phyloP scores from a whole-genome alignment of 2,113 vertebrate genomes.

The Ciconia boyciana region DNA sequence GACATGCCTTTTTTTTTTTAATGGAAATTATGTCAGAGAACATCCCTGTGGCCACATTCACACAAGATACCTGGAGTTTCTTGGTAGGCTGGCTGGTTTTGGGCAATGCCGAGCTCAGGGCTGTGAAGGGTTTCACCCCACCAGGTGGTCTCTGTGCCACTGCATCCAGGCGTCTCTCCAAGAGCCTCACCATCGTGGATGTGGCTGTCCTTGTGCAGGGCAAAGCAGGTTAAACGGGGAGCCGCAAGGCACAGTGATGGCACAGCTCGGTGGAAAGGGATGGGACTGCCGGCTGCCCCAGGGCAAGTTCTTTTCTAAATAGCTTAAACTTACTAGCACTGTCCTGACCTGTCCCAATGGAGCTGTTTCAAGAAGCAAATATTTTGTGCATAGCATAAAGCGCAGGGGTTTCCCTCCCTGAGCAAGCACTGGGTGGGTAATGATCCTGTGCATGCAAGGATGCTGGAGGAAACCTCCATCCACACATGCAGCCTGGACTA shows the following conservation, averaged over 20 bases:
- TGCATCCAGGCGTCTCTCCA: constrained; percentile 49
- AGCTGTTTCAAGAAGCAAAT: background rate
- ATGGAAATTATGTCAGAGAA: background rate
- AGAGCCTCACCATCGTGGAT: constrained; percentile 23
- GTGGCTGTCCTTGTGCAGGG: constrained; percentile 51
- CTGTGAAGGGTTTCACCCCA: constrained; percentile 7
- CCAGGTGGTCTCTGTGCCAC: constrained; percentile 11
- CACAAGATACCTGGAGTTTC: background rate
- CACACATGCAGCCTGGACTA: fast-evolving
- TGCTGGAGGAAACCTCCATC: background rate
- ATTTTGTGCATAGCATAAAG: background rate
- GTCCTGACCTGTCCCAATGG: background rate
- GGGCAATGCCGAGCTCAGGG: background rate
- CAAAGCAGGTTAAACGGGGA: background rate
- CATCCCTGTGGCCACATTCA: background rate
- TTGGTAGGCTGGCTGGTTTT: background rate
- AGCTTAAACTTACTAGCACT: background rate
- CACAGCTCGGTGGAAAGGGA: background rate
- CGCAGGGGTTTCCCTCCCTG: background rate
- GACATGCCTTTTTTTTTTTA: fast-evolving
- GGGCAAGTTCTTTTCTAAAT: background rate
- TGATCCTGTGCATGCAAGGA: fast-evolving
- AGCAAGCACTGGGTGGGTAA: background rate
- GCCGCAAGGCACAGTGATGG: background rate
- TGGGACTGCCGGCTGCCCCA: too few species aligned